phyloP scores from a whole-genome alignment of 2,113 vertebrate species.

The Caloenas nicobarica region DNA sequence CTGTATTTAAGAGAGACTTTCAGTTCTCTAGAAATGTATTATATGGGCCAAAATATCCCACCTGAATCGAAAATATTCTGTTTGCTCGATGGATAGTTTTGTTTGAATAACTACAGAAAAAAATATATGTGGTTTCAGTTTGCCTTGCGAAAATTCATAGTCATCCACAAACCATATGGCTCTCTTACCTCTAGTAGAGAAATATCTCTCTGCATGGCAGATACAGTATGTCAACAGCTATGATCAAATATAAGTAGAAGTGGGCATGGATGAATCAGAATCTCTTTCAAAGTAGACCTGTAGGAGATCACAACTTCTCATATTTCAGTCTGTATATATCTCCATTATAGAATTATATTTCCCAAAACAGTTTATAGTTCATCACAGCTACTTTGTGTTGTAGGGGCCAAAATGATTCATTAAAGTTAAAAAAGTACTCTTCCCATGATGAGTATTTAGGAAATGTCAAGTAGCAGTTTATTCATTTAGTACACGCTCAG shows the following conservation, averaged over 20 bases:
- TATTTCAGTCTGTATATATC: slow-evolving; percentile 32
- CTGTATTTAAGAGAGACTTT: not conserved
- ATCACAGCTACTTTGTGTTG: slow-evolving; percentile 35
- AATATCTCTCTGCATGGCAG: slow-evolving; percentile 32
- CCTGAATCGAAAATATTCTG: not conserved
- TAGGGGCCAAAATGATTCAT: slow-evolving; percentile 56
- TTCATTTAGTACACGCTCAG: slow-evolving; percentile 1
- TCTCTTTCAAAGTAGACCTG: slow-evolving; percentile 5
- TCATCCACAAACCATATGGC: slow-evolving; percentile 52
- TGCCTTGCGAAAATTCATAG: slow-evolving; percentile 38
- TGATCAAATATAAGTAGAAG: slow-evolving; percentile 57
- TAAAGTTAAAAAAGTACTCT: slow-evolving; percentile 56
- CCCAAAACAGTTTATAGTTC: slow-evolving; percentile 1
- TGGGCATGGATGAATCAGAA: slow-evolving; percentile 60
- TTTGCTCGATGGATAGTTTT: slow-evolving; percentile 4
- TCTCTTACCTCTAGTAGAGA: slow-evolving; percentile 48
- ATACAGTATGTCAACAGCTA: slow-evolving; percentile 50
- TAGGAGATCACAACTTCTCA: slow-evolving; percentile 17
- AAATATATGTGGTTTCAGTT: not conserved
- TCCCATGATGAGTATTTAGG: slow-evolving; percentile 45
- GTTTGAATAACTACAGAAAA: not conserved
- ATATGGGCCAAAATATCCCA: not conserved
- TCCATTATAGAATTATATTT: slow-evolving; percentile 27
- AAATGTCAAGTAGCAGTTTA: slow-evolving; percentile 66
- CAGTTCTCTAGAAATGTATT: not conserved